Evolutionary conservation across 2,113 vertebrate genomes (phyloP), one percentile per base, ranked within the genome.

Genomic region (Platichthys flesus): DNA sequence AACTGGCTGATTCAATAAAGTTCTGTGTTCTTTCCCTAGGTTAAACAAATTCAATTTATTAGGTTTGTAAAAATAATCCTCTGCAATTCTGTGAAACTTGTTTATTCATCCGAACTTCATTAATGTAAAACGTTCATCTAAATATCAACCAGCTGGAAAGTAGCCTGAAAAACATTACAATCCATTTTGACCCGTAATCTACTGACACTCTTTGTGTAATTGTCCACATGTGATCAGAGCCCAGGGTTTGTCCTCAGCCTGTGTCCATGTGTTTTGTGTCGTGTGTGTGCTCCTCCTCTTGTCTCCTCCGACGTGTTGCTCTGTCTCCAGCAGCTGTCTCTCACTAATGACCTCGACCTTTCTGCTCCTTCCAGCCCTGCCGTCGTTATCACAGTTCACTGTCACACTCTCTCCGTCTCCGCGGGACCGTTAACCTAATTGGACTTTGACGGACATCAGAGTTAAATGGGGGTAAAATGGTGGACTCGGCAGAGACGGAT

Each of bases 271-370:
- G 6, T 7, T 31, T 7, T 31, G 31, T 31, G 31, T 9, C 47
- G 64, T 62, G 37, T 12, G 10, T 20, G 67, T 24, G 24, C 24
- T 24, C 24, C 69, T 77, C 52, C 67, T 76, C 67, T 2, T 51
- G 18, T 52, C 55, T 67, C 75, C 75, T 78, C 59, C 62, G 60
- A 61, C 79, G 54, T 79, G 84, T 79, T 84, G 77, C 70, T 71
- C 55, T 71, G 84, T 90, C 83, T 88, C 85, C 78, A 64, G 84
- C 88, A 89, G 85, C 86, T 87, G 85, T 82, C 81, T 79, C 78
- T 23, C 20, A 60, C 78, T 88, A 88, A 86, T 85, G 78, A 78
- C 76, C 67, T 47, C 49, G 45, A 86, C 88, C 81, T 90, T 84
- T 82, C 85, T 66, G 74, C 76, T 84, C 67, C 84, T 85, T 68